Percentiles rank a stretch among this genome's conserved stretches.
These are phyloP conservation scores for Cryptocephalus moraei DNA, from an alignment of 2,888 invertebrate genomes.

Conservation along the genomic window DNA sequence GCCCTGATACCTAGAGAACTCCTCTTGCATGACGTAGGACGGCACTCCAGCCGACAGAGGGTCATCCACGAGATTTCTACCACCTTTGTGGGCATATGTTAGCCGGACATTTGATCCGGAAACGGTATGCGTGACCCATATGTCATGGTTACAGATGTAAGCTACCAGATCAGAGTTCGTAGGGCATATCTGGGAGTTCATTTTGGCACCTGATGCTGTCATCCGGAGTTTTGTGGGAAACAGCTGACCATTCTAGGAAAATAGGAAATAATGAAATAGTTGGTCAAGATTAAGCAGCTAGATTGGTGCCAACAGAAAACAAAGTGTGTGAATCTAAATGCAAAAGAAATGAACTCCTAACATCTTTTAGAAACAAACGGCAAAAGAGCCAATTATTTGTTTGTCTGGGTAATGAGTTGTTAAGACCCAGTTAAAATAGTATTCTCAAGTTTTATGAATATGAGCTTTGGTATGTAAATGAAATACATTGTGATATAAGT, in stretches of 20 bases:
- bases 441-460: no score
- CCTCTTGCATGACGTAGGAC: conserved; percentile 97
- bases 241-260: conserved; percentile 46
- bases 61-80: conserved; percentile 63
- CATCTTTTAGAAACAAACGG: no score
- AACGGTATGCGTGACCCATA: conserved; percentile 72
- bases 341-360: no score
- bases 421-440: no score
- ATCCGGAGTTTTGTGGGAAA: conserved; percentile 61
- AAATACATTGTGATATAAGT: no score
- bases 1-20: conserved; percentile 91
- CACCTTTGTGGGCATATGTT: conserved; percentile 58
- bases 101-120: conserved; percentile 60
- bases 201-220: conserved; percentile 54
- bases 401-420: no score
- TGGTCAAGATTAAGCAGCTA: no score
- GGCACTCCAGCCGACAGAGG: conserved; percentile 90
- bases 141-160: conserved; percentile 81
- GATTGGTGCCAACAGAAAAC: no score
- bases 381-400: no score
- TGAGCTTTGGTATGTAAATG: no score
- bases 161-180: conserved; percentile 72
- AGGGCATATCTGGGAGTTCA: conserved; percentile 79
- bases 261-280: background rate
- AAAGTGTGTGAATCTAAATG: no score